phyloP scores from a whole-genome alignment of 2,797 vertebrate species.

The Phylloscopus collybita region DNA sequence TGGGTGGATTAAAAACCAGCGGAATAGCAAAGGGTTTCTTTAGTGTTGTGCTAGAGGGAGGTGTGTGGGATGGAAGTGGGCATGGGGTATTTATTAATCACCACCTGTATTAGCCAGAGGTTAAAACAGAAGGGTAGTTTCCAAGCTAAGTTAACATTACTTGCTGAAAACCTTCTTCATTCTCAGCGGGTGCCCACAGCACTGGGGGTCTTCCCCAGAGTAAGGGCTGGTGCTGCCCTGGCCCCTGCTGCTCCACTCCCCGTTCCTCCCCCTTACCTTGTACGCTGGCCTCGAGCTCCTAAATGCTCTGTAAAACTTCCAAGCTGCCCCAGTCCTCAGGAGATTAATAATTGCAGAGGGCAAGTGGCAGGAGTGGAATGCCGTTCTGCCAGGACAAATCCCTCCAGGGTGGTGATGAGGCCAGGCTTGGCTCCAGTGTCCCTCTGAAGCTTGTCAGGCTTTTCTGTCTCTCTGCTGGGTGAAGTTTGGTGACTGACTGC shows the following conservation, averaged over 20 bases:
- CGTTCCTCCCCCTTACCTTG: not conserved
- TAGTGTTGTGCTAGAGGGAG: not conserved
- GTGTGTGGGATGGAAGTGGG: not conserved
- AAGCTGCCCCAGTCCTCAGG: not conserved
- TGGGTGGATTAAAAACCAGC: not conserved
- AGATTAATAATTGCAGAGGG: constrained; percentile 15
- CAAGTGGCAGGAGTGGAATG: not conserved
- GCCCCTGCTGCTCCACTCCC: not conserved
- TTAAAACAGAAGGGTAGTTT: not conserved
- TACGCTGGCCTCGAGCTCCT: not conserved
- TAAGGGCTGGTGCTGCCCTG: not conserved
- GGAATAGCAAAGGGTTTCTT: not conserved
- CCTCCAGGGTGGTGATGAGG: accelerated
- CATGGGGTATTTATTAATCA: not conserved
- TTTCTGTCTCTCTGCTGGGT: not conserved
- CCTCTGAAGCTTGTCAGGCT: not conserved
- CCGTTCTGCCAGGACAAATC: not conserved
- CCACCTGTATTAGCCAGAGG: not conserved
- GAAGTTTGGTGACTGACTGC: not conserved
- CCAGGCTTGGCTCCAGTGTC: not conserved
- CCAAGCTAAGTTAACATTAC: not conserved
- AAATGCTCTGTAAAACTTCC: not conserved
- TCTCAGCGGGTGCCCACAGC: not conserved
- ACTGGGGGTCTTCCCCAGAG: not conserved
- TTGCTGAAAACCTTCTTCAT: not conserved